Evolutionary conservation across 1,140 invertebrate genomes (phyloP).

Genomic region (Hypsibius dujardini): DNA sequence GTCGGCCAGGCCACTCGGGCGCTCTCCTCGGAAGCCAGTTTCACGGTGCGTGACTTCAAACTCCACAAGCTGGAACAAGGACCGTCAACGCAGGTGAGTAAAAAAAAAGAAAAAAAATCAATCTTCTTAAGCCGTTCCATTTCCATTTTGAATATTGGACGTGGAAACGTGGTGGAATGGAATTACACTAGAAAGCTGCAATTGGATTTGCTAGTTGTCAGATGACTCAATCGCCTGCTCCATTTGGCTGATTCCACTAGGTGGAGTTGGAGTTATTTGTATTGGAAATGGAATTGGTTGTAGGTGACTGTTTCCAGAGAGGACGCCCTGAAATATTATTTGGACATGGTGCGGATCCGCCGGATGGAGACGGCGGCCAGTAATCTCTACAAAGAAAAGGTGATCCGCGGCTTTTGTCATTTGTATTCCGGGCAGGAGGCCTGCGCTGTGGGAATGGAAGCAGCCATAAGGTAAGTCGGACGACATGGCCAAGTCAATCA

Average conservation of each 20-base stretch:
- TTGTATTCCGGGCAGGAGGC: constrained; percentile 86
- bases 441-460: constrained; percentile 62
- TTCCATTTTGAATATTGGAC: too few relatives aligned
- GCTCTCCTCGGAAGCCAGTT: not conserved
- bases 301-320: constrained; percentile 48
- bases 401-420: constrained; percentile 89
- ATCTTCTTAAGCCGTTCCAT: too few relatives aligned
- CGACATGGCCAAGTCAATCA: too few relatives aligned
- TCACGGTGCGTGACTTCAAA: constrained; percentile 40
- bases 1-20: not conserved
- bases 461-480: too few relatives aligned
- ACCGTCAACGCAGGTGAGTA: constrained; percentile 53
- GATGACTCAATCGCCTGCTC: too few relatives aligned
- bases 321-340: constrained; percentile 59
- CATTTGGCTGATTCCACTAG: too few relatives aligned
- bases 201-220: too few relatives aligned
- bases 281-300: too few relatives aligned
- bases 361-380: constrained; percentile 77
- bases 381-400: constrained; percentile 89
- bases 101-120: too few relatives aligned
- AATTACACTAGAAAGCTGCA: too few relatives aligned
- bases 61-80: constrained; percentile 70
- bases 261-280: too few relatives aligned
- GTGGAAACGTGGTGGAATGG: too few relatives aligned
- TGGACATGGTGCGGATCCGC: constrained; percentile 65